Evolutionary conservation across 2,888 invertebrate species (phyloP).

Genomic region (Drosophila austrosaltans): DNA sequence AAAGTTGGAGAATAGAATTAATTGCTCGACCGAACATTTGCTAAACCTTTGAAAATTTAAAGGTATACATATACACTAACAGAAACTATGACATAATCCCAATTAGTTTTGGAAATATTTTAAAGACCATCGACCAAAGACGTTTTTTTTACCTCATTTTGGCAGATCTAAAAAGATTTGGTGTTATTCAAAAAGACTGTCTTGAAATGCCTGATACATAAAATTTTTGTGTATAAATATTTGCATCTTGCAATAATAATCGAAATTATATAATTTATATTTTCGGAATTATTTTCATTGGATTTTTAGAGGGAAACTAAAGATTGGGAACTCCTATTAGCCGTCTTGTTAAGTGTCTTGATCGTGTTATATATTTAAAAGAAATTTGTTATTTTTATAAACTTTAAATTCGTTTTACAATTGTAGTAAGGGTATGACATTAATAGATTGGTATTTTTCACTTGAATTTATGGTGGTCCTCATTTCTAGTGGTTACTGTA

Average conservation of each 20-base stretch:
- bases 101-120: not conserved
- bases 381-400: not conserved
- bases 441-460: not conserved
- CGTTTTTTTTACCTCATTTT: not conserved
- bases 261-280: not conserved
- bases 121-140: not conserved
- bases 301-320: not conserved
- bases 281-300: not conserved
- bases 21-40: not conserved
- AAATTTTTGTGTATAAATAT: not conserved
- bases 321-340: not conserved
- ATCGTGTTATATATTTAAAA: not conserved
- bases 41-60: not conserved
- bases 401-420: slow-evolving; percentile 10
- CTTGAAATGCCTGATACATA: not conserved
- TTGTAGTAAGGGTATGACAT: slow-evolving; percentile 7
- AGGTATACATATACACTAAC: not conserved
- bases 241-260: not conserved
- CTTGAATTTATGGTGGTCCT: not conserved
- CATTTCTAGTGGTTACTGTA: too few species aligned
- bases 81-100: not conserved
- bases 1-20: not conserved
- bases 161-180: not conserved
- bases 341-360: not conserved
- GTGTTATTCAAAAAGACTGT: not conserved